phyloP scores from a whole-genome alignment of 2,888 invertebrate species.

The Galeruca laticollis region DNA sequence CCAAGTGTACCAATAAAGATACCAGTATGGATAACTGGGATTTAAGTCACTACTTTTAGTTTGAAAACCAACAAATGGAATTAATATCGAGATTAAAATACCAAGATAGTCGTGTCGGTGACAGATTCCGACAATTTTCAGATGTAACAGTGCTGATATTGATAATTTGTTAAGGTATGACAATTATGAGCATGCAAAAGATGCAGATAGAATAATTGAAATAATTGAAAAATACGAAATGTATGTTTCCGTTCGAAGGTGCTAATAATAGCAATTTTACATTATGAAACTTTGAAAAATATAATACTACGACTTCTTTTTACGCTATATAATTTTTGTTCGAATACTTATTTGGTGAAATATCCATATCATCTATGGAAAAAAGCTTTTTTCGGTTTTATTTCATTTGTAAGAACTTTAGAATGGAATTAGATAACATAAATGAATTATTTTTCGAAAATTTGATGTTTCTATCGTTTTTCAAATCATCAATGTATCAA shows the following conservation, averaged over 20 bases:
- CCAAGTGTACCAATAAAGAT: neutral
- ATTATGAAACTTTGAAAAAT: too few relatives aligned
- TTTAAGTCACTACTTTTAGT: neutral
- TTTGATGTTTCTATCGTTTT: too few relatives aligned
- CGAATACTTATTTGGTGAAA: too few relatives aligned
- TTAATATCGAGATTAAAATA: neutral
- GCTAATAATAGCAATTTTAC: too few relatives aligned
- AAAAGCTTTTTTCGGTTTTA: too few relatives aligned
- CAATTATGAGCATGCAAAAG: conserved; percentile 48
- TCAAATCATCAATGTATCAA: too few relatives aligned
- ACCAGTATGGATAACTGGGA: neutral
- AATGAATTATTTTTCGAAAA: too few relatives aligned
- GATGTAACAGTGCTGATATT: conserved; percentile 40
- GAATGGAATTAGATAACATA: too few relatives aligned
- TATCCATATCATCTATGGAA: too few relatives aligned
- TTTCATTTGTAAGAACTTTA: too few relatives aligned
- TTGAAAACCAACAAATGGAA: neutral
- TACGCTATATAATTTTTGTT: too few relatives aligned
- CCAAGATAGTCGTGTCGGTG: neutral
- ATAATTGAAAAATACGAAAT: conserved; percentile 35
- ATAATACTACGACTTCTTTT: too few relatives aligned
- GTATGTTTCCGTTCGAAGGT: conserved; percentile 28
- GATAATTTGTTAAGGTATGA: conserved; percentile 35
- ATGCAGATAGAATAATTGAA: conserved; percentile 40
- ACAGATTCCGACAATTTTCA: conserved; percentile 33